Base-by-base conservation (phyloP, 2,888 invertebrate genomes). In the Machimus atricapillus region DNA sequence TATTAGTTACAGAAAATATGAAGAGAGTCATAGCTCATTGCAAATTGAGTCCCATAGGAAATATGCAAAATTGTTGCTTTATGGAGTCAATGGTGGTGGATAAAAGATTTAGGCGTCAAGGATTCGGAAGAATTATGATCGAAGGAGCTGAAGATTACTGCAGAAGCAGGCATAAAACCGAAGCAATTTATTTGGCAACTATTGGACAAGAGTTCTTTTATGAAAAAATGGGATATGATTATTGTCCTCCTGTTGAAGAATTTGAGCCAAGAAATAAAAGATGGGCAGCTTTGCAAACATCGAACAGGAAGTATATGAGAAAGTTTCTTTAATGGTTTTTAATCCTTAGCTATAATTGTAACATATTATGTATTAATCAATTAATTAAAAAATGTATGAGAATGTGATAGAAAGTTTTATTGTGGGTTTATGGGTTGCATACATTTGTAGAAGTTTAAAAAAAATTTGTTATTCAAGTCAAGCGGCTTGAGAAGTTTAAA, bases 21-120 rank as follows among this genome's bases (percentile, higher is more conserved):
- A 93, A 93, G 88, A 91, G 93, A 85, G 94, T 97, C 74, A 93
- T 97, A 90, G 97, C 97, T 3, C 97, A 97, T 92, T 95, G 96
- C 90, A 97, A 97, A 93, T 93, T 97, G 87, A 95, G 96, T 78
- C 92, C 94, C 82, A 95, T 97, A 90, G 95, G 96, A 1, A 94
- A 94, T 90, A 94, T 95, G 90, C 94, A 93, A 88, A 94, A 95
- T 88, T 95, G 95, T 89, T 96, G 97, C 92, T 96, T 96, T 91
- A 93, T 97, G 86, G 97, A 97, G 93, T 96, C 97, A 58, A 97
- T 97, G 89, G 95, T 97, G 19, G 97, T 97, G 90, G 94, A 94
- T 89, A 95, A 94, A 91, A 92, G 93, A 27, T 94, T 95, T 90
- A 94, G 97, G 89, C 96, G 96, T 14, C 94, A 95, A 92, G 97